Evolutionary conservation across 2,113 vertebrate species (phyloP), one percentile per base, ranked within the genome.

Genomic region (Rhombomys opimus): DNA sequence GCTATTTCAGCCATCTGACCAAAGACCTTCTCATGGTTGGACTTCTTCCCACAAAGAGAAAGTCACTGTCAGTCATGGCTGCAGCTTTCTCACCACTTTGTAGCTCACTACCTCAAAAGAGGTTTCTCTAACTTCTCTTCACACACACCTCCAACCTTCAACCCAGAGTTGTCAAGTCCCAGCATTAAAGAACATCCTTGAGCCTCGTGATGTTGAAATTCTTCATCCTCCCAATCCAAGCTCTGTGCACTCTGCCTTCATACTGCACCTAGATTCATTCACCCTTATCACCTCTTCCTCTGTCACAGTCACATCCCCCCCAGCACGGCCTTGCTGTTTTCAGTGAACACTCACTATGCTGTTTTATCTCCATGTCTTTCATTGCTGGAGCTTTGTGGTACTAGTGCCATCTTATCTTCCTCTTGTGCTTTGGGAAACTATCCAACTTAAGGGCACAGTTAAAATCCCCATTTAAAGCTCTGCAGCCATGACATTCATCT

Each of bases 241-340:
- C 15, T 76, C n/a, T 13, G 25, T 25, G 11, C 70, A 63, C 7
- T 57, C 50, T 20, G 17, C 3, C n/a, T 61, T 41, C 54, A 38
- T 25, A 25, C 4, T 2, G 27, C n/a, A 25, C 59, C 35, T n/a
- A 63, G 50, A 32, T 15, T 38, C 46, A 17, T 11, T 15, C 30
- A 14, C 2, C 6, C 54, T 8, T 14, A 7, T 3, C 13, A 23
- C 2, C 20, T 61, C n/a, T 61, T 54, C 54, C 78, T 61, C n/a
- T 18, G 3, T 38, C 5, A 7, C 35, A 59, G 23, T 12, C 2
- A 35, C 8, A 20, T 15, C 1, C n/a, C 9, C 9, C 3, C 2
- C 3, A 3, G 8, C 3, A 0, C 4, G 7, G 11, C 8, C 23
- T 6, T 8, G 41, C 27, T 61, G 0, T 8, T 75, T 27, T 14